Percentiles rank a stretch among this genome's conserved stretches.
Evolutionary conservation across 1,140 invertebrate genomes (phyloP).

Genomic region (Lerema accius): DNA sequence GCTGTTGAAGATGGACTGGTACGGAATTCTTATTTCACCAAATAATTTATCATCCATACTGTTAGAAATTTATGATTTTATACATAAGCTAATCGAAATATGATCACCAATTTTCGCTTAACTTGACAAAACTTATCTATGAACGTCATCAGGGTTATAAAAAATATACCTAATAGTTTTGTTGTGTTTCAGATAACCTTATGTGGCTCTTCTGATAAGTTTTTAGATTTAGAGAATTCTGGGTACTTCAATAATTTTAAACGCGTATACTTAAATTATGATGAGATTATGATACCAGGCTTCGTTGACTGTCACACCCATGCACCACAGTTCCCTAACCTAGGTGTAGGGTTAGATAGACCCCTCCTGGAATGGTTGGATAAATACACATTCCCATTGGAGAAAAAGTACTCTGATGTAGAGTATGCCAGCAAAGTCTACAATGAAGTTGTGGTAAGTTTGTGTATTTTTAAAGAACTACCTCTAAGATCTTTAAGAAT

Average conservation of each 20-base stretch:
- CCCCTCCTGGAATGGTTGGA: constrained; percentile 92
- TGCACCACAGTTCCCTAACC: constrained; percentile 93
- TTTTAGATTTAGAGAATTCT: constrained; percentile 40
- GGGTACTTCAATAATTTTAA: constrained; percentile 46
- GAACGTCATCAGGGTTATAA: no score
- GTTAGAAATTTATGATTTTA: no score
- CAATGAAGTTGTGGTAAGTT: constrained; percentile 90
- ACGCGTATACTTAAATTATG: constrained; percentile 69
- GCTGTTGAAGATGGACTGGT: constrained; percentile 67
- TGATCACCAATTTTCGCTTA: no score
- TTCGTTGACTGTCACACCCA: constrained; percentile 95
- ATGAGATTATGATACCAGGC: constrained; percentile 93
- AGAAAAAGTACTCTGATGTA: constrained; percentile 87
- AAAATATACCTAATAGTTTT: no score
- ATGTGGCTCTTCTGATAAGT: constrained; percentile 50
- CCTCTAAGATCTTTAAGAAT: constrained; percentile 16
- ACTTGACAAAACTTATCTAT: no score
- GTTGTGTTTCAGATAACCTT: constrained; percentile 61
- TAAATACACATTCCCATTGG: constrained; percentile 93
- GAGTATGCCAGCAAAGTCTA: constrained; percentile 89
- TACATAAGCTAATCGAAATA: no score
- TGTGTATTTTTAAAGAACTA: constrained; percentile 6
- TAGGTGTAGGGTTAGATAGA: constrained; percentile 91
- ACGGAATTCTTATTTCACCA: no score
- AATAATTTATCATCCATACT: no score